Percentiles rank a stretch among this genome's conserved stretches.
phyloP scores from a whole-genome alignment of 1,140 invertebrate species.

The Subanguina moxae region DNA sequence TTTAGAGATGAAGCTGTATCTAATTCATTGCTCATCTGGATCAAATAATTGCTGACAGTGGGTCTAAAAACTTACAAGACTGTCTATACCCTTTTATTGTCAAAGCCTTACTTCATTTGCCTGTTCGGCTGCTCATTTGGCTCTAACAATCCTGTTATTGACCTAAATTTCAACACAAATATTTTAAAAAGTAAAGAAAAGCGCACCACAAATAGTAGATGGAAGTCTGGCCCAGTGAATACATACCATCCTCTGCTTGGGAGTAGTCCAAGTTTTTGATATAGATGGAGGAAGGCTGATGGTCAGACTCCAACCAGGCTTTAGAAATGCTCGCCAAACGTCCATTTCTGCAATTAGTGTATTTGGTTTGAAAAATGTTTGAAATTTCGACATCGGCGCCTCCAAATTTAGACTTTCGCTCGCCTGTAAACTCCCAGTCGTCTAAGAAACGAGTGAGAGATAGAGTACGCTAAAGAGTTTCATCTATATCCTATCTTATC shows the following conservation, averaged over 20 bases:
- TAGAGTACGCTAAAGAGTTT: no score
- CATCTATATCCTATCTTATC: no score
- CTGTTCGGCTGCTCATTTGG: neutral
- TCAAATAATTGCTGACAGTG: constrained; percentile 44
- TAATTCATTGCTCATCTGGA: constrained; percentile 39
- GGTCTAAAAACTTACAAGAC: neutral
- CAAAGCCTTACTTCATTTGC: neutral
- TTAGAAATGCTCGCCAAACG: constrained; percentile 18
- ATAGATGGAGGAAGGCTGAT: neutral
- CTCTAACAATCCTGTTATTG: neutral
- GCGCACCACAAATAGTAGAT: constrained; percentile 38
- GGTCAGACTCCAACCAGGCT: constrained; percentile 3
- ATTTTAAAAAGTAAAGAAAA: neutral
- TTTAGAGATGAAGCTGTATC: constrained; percentile 50
- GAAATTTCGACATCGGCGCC: no score
- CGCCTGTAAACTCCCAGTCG: no score
- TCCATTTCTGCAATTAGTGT: constrained; percentile 11
- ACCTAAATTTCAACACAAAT: neutral
- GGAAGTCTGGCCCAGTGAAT: constrained; percentile 39
- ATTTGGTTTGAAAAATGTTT: constrained; percentile 1
- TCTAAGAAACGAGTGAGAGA: no score
- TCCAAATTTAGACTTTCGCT: no score
- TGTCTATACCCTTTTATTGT: neutral
- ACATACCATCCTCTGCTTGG: constrained; percentile 3
- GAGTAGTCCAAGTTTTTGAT: neutral